These are phyloP conservation scores for Cheilosia grossa DNA, from an alignment of 2,888 invertebrate species.

Conservation along the genomic window DNA sequence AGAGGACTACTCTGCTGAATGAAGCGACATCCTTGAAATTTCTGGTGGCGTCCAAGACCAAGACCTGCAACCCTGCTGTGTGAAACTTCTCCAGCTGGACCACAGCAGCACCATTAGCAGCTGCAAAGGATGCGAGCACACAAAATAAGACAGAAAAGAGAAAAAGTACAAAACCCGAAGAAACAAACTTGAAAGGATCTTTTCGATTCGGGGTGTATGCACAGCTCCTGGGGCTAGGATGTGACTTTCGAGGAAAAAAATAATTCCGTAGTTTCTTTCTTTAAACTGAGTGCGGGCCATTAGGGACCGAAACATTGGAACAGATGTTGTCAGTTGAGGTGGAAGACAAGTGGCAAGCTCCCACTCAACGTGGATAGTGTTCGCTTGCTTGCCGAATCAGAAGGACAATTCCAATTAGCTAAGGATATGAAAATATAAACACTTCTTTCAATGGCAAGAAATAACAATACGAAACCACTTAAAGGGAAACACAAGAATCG, in stretches of 20 bases:
- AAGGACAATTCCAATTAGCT: constrained; percentile 56
- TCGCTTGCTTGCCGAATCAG: constrained; percentile 4
- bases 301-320: constrained; percentile 49
- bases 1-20: not conserved
- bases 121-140: constrained; percentile 34
- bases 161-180: not conserved
- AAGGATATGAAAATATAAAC: constrained; percentile 66
- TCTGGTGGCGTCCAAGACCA: constrained; percentile 17
- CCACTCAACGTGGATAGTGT: not conserved
- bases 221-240: constrained; percentile 29
- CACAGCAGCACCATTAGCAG: constrained; percentile 64
- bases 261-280: constrained; percentile 10
- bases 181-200: constrained; percentile 27
- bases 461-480: constrained; percentile 64
- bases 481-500: constrained; percentile 38
- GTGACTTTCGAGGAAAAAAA: constrained; percentile 32
- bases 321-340: constrained; percentile 59
- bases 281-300: constrained; percentile 44
- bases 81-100: constrained; percentile 57
- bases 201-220: constrained; percentile 39
- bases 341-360: constrained; percentile 33
- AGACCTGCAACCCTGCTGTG: constrained; percentile 45
- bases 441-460: constrained; percentile 34
- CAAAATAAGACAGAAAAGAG: not conserved
- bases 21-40: constrained; percentile 49